Percentiles rank a stretch among this genome's conserved stretches.
These are phyloP conservation scores for Brachyopa scutellaris DNA, from an alignment of 2,888 invertebrate species.

Conservation along the genomic window DNA sequence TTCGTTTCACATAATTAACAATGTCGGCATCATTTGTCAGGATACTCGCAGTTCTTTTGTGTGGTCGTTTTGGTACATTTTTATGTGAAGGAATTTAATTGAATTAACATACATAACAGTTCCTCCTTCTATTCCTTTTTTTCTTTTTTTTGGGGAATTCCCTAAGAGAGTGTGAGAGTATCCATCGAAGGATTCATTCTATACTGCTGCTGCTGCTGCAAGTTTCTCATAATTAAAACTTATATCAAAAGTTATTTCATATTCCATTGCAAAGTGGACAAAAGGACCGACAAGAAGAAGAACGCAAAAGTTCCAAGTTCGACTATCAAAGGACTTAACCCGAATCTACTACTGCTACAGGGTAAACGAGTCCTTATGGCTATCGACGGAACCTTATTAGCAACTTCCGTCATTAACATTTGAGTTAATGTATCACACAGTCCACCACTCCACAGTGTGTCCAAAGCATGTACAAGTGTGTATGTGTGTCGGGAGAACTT, in stretches of 20 bases:
- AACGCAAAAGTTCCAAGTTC: slow-evolving; percentile 14
- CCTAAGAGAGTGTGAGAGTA: not conserved
- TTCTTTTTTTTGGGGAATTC: not conserved
- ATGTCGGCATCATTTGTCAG: slow-evolving; percentile 56
- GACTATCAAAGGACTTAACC: slow-evolving; percentile 35
- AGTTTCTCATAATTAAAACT: no score
- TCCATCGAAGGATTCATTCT: no score
- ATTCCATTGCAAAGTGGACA: no score
- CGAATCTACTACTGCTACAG: not conserved
- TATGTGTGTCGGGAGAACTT: no score
- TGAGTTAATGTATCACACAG: slow-evolving; percentile 41
- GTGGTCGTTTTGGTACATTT: not conserved
- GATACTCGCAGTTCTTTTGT: slow-evolving; percentile 12
- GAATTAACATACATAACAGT: slow-evolving; percentile 17
- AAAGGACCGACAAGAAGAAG: not conserved
- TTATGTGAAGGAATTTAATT: slow-evolving; percentile 38
- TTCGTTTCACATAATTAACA: slow-evolving; percentile 62
- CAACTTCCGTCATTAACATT: slow-evolving; percentile 68
- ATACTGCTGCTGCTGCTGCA: no score
- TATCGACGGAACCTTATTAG: slow-evolving; percentile 53
- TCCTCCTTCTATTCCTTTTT: no score
- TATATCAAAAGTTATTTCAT: no score
- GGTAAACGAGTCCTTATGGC: slow-evolving; percentile 14
- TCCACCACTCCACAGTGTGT: no score
- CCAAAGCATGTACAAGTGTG: no score